Evolutionary conservation across 2,797 vertebrate species (phyloP), one percentile per base, ranked within the genome.

Genomic region (Periophthalmus magnuspinnatus): DNA sequence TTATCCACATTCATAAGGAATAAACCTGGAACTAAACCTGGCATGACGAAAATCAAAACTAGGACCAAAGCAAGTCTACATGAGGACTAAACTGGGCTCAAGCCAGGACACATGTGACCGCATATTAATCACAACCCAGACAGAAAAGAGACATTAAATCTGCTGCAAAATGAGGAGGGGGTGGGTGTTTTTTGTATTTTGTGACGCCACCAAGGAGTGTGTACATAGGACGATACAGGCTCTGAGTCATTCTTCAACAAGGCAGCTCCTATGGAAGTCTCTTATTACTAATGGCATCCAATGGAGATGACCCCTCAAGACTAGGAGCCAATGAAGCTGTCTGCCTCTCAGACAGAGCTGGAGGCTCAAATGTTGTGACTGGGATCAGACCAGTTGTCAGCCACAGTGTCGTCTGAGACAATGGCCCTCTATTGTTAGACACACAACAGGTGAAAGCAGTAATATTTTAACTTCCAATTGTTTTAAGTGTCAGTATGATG

Each of bases 231-330:
- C 91, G 82, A 89, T 88, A 28, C 28, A 3, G 1, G 81, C 80
- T 86, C 81, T 91, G 92, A 93, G 84, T 93, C 90, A 93, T 81
- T 66, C 73, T 74, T 88, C 74, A 83, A 82, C 71, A 77, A 81
- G 76, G 78, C 74, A 68, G 81, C 76, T 84, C 86, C 68, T 79
- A 70, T 28, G 24, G 77, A 84, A 66, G 75, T 79, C 81, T 66
- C 72, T 13, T 70, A 82, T 86, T 79, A 84, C 85, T 85, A 83
- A 54, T 85, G 83, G 82, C 83, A 80, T 76, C 69, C 69, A 73
- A 87, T 77, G 69, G 76, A 88, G 86, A 82, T 81, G 85, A 75
- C 24, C 55, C 64, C 67, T 68, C 48, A 17, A 6, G 22, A 32
- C 63, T 21, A 3, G 32, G 38, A 81, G 69, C 74, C 75, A 78